phyloP scores from a whole-genome alignment of 2,113 vertebrate species.

The Psephotus haematonotus region DNA sequence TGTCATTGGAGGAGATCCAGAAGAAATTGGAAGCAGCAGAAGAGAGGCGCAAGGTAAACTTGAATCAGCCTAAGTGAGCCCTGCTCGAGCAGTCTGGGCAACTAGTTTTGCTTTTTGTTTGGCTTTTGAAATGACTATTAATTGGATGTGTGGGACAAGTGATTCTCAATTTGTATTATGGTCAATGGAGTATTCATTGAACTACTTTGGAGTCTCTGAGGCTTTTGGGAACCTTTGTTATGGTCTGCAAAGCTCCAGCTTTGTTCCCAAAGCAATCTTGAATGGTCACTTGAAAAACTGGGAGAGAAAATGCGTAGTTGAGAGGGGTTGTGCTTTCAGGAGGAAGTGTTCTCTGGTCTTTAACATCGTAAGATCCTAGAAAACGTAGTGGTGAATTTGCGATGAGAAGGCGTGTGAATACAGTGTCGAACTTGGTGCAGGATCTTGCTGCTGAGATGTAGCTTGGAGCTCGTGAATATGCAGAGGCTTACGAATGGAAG shows the following conservation, averaged over 20 bases:
- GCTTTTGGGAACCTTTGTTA: rapidly evolving
- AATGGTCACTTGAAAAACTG: neutral
- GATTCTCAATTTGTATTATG: neutral
- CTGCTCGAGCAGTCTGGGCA: neutral
- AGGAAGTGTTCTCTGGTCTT: neutral
- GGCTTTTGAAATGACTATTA: neutral
- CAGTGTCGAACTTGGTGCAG: neutral
- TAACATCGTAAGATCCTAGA: neutral
- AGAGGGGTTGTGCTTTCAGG: neutral
- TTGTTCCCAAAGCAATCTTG: neutral
- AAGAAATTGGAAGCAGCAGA: constrained; percentile 93
- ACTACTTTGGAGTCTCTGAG: neutral
- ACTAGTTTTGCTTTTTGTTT: no score
- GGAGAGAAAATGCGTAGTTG: neutral
- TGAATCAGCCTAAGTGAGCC: neutral
- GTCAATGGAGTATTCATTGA: neutral
- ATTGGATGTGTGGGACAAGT: neutral
- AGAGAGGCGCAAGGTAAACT: constrained; percentile 91
- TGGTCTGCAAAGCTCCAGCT: neutral
- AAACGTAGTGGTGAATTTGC: neutral
- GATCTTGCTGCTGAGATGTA: neutral
- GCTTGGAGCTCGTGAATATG: neutral
- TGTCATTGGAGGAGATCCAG: constrained; percentile 93
- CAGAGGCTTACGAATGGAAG: neutral
- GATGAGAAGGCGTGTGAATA: neutral